A percentile compares a stretch with the other conserved stretches of the same genome.
Conservation (phyloP, 2,888 invertebrate genomes). For the Morpho achilles region DNA sequence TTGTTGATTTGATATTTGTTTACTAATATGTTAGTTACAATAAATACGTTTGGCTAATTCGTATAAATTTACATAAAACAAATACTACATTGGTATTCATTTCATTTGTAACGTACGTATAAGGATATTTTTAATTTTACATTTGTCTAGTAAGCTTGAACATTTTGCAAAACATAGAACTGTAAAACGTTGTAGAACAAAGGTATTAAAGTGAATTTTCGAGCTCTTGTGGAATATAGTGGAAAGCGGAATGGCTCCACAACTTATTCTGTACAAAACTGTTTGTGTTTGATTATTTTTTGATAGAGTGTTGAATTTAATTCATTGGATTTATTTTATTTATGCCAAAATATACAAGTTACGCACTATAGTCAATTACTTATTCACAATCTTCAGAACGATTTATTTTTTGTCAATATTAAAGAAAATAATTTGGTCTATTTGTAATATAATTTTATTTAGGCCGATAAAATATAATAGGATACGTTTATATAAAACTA, state of each 20-base stretch:
- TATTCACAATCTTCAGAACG: slow-evolving; percentile 3
- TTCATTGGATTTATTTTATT: slow-evolving; percentile 18
- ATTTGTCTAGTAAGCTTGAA: slow-evolving; percentile 46
- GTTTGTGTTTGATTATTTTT: slow-evolving; percentile 65
- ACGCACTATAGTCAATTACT: slow-evolving; percentile 11
- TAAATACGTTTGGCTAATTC: no score
- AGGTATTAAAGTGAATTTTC: slow-evolving; percentile 75
- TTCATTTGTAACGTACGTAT: no score
- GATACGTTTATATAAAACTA: background rate
- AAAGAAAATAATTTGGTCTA: no score
- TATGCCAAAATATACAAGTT: slow-evolving; percentile 10
- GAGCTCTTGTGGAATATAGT: slow-evolving; percentile 60
- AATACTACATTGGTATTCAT: no score
- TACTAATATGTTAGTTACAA: no score
- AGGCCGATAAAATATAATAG: background rate
- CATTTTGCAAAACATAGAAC: slow-evolving; percentile 61
- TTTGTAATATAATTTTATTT: no score
- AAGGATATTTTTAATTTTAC: no score
- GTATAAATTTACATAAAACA: no score
- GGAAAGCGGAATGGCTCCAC: slow-evolving; percentile 64
- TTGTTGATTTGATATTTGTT: no score
- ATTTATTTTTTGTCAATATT: background rate
- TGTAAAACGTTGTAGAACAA: slow-evolving; percentile 72
- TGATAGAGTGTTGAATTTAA: slow-evolving; percentile 39
- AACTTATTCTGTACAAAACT: slow-evolving; percentile 69